Base-by-base conservation (phyloP, 2,888 invertebrate species). In the Arrhopalites spinosus region DNA sequence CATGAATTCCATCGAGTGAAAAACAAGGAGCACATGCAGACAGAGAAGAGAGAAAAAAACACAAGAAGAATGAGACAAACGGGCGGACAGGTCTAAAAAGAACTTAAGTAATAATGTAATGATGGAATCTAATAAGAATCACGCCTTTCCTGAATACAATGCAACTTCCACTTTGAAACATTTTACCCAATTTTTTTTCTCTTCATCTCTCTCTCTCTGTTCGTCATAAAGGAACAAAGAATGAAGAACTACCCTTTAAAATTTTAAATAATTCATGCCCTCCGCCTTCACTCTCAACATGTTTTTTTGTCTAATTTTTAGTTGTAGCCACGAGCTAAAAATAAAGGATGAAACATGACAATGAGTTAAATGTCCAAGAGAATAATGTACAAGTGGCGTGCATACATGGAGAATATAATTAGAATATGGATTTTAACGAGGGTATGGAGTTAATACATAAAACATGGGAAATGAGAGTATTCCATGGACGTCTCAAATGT, bases 91-190 rank as follows among this genome's bases (percentile, higher is more conserved):
- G 13, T 61, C 13, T 8, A 71, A 71, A 71, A 30, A 43, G 36
- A 63, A 29, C 68, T 71, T 70, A 53, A 23, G 71, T 36, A 59
- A 71, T 68, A 45, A 47, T 71, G 71, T 68, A 68, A 68, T 71
- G 71, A 71, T 43, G 61, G 61, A 71, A 71, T 61, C 43, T 50
- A n/a, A 29, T 20, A 50, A 50, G 29, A 29, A 50, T 69, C 30
- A 69, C 69, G 69, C 69, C 69, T 69, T 20, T 69, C 69, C 69
- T 30, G 15, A 63, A 50, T 50, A 15, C 11, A 50, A 50, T 64
- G 25, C 61, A 61, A 29, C 27, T 63, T 63, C 63, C 23, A 59
- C 59, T 23, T 59, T 13, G 23, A 59, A 59, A 63, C 30, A 59
- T 29, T 59, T 23, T 3, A 36, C 36, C 36, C 30, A 63, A 63